Evolutionary conservation across 2,113 vertebrate species (phyloP).

Genomic region (Hoplias malabaricus): DNA sequence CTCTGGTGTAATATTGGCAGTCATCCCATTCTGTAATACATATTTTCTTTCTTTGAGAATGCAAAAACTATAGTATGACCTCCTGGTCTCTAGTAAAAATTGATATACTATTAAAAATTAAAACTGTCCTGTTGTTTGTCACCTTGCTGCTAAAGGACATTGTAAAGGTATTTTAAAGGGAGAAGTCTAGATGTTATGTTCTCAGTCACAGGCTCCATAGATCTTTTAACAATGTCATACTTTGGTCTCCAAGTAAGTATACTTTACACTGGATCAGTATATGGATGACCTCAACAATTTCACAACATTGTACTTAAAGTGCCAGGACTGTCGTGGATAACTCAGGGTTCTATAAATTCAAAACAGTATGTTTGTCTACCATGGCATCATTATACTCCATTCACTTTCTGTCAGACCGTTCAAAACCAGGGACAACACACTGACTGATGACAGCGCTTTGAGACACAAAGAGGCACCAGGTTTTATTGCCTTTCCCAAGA

Average conservation of each 20-base stretch:
- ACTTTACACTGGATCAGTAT: neutral
- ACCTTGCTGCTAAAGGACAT: neutral
- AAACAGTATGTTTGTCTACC: neutral
- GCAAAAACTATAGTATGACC: neutral
- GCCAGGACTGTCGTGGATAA: no score
- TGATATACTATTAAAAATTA: neutral
- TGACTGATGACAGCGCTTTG: slow-evolving; percentile 67
- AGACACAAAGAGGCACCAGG: slow-evolving; percentile 66
- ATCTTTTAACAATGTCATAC: neutral
- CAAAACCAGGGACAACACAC: slow-evolving; percentile 10
- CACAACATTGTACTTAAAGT: no score
- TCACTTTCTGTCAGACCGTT: slow-evolving; percentile 1
- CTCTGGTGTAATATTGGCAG: no score
- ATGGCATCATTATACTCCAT: neutral
- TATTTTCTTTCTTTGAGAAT: neutral
- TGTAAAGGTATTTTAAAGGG: no score
- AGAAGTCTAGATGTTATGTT: neutral
- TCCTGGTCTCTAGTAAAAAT: neutral
- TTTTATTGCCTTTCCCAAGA: slow-evolving; percentile 77
- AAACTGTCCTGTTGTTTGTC: neutral
- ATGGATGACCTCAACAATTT: no score
- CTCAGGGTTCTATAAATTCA: neutral
- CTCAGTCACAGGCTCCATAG: neutral
- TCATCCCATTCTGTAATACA: no score
- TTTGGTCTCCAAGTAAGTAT: neutral